A percentile compares a stretch with the other conserved stretches of the same genome.
Conservation (phyloP, 23 tunicate species). For the Styela clava region DNA sequence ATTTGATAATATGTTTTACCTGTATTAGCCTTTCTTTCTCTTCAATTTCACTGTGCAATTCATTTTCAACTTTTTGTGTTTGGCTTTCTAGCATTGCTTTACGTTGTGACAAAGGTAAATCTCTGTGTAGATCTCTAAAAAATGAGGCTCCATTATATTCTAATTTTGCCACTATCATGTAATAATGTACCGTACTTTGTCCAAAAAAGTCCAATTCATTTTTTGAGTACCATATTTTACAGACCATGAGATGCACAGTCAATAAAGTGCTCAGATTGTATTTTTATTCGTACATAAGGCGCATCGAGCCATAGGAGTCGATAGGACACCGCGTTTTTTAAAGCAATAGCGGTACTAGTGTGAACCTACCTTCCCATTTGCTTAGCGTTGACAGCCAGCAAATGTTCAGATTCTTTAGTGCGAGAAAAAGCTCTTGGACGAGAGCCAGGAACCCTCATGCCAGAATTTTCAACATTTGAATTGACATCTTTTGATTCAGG, state of each 20-base stretch:
- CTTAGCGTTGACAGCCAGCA: conserved; percentile 36
- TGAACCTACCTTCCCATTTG: conserved; percentile 40
- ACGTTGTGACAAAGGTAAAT: conserved; percentile 22
- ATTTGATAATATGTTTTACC: neutral
- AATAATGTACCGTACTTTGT: too few relatives aligned
- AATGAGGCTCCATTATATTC: too few relatives aligned
- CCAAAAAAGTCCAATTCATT: too few relatives aligned
- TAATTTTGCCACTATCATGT: too few relatives aligned
- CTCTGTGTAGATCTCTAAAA: conserved; percentile 30
- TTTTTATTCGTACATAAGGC: too few relatives aligned
- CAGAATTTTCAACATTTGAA: neutral
- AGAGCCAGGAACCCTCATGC: neutral
- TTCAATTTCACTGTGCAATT: conserved; percentile 20
- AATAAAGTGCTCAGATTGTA: too few relatives aligned
- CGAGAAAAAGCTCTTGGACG: neutral
- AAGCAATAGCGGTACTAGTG: too few relatives aligned
- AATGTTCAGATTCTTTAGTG: conserved; percentile 14
- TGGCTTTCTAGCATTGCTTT: conserved; percentile 21
- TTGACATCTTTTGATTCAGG: neutral
- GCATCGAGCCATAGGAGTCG: too few relatives aligned
- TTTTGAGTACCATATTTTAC: too few relatives aligned
- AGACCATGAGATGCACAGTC: too few relatives aligned
- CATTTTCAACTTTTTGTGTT: conserved; percentile 20
- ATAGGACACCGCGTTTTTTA: too few relatives aligned
- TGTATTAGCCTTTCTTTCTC: conserved; percentile 15